phyloP scores from a whole-genome alignment of 2,888 invertebrate genomes.

The Andrena hattorfiana region DNA sequence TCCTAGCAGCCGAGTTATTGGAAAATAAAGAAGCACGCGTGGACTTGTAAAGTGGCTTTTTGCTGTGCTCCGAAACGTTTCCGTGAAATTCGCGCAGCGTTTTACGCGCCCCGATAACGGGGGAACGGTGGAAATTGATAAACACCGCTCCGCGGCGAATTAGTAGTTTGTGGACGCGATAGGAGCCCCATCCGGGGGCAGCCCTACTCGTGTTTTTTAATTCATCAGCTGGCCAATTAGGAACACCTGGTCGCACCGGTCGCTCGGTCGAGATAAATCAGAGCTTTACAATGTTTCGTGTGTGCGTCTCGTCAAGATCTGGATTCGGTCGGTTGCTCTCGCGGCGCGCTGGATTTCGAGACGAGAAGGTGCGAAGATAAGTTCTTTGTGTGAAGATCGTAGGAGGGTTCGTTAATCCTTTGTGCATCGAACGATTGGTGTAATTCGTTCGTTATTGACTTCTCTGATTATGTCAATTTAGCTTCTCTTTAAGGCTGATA shows the following conservation, averaged over 20 bases:
- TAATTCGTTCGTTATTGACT: no score
- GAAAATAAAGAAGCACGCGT: conserved; percentile 27
- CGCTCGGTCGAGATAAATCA: background rate
- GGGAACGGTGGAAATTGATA: background rate
- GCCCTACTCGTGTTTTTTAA: background rate
- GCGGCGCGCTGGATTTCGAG: no score
- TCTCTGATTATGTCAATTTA: no score
- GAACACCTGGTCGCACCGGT: background rate
- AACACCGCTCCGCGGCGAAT: background rate
- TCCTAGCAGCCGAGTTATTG: conserved; percentile 24
- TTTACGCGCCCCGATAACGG: conserved; percentile 11
- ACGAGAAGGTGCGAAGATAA: no score
- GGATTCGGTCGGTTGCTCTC: no score
- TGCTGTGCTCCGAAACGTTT: background rate
- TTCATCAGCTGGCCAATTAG: background rate
- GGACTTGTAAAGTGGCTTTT: conserved; percentile 11
- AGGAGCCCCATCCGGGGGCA: background rate
- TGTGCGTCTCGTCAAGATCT: no score
- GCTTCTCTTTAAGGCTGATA: no score
- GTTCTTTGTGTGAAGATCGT: no score
- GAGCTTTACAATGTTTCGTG: background rate
- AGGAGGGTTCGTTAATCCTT: no score
- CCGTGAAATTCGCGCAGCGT: background rate
- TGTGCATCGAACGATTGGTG: no score
- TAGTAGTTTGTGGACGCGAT: background rate